Percentiles rank a stretch among this genome's conserved stretches.
Conservation (phyloP, 2,888 invertebrate genomes). For the Atethmia centrago region DNA sequence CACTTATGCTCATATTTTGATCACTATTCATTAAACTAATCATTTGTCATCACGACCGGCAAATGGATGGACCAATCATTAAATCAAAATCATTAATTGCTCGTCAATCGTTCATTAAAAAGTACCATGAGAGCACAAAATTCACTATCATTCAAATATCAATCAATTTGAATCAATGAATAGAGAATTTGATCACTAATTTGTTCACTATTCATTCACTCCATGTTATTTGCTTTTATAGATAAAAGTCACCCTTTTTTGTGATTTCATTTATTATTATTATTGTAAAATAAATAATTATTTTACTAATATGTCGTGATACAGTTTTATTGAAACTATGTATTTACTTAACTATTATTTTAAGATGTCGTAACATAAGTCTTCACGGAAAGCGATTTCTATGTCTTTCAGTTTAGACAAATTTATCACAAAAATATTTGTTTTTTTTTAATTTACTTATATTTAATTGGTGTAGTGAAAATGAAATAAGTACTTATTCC, state of each 20-base stretch:
- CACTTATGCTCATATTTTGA: conserved; percentile 3
- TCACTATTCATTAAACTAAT: conserved; percentile 1
- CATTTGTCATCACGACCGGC: background rate
- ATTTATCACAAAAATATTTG: background rate
- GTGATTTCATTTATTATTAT: conserved; percentile 4
- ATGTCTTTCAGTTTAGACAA: conserved; percentile 3
- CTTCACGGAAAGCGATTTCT: background rate
- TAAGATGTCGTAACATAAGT: background rate
- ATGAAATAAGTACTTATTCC: conserved; percentile 26
- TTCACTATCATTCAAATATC: background rate
- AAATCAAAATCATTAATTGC: background rate
- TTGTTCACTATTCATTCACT: background rate
- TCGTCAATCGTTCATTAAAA: background rate
- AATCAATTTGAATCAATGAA: background rate
- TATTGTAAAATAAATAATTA: conserved; percentile 38
- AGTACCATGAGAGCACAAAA: background rate
- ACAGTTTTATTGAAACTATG: conserved; percentile 33
- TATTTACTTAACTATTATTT: conserved; percentile 37
- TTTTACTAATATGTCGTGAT: conserved; percentile 55
- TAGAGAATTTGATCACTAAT: background rate
- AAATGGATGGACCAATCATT: background rate
- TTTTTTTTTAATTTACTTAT: conserved; percentile 16
- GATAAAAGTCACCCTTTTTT: background rate
- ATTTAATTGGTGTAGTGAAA: conserved; percentile 26
- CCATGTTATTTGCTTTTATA: background rate